These are phyloP conservation scores for Eueremaeus valkanovi DNA, from an alignment of 2,888 invertebrate species.

Conservation along the genomic window DNA sequence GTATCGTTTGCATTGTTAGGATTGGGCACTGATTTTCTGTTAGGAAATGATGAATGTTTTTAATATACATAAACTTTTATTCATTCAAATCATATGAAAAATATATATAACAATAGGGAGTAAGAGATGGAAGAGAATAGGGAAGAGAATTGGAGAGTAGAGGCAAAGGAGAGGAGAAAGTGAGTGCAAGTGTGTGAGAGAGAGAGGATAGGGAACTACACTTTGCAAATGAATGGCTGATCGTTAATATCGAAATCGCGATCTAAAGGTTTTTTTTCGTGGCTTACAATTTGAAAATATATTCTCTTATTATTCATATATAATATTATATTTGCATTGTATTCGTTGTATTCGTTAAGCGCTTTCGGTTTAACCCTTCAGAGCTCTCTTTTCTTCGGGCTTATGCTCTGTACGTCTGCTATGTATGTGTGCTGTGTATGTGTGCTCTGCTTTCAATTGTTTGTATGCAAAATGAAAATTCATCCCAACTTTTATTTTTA, in stretches of 20 bases:
- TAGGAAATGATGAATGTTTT: background rate
- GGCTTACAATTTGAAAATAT: background rate
- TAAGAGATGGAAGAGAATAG: background rate
- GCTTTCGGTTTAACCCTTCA: background rate
- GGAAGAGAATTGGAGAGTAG: too few species aligned
- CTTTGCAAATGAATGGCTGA: background rate
- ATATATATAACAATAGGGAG: background rate
- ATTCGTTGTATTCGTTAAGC: background rate
- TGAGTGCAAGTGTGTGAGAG: background rate
- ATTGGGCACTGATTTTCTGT: background rate
- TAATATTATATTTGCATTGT: background rate
- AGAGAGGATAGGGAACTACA: background rate
- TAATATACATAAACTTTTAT: constrained; percentile 3
- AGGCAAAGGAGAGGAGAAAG: too few species aligned
- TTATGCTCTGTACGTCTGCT: too few species aligned
- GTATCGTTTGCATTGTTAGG: background rate
- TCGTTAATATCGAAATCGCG: constrained; percentile 1
- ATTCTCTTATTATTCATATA: background rate
- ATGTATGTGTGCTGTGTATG: too few species aligned
- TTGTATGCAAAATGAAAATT: too few species aligned
- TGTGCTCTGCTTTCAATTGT: too few species aligned
- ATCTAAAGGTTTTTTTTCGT: background rate
- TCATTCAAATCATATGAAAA: background rate
- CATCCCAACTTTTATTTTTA: too few species aligned
- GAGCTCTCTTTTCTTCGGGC: too few species aligned